Evolutionary conservation across 2,888 invertebrate genomes (phyloP), one percentile per base, ranked within the genome.

Genomic region (Panzeria rudis): DNA sequence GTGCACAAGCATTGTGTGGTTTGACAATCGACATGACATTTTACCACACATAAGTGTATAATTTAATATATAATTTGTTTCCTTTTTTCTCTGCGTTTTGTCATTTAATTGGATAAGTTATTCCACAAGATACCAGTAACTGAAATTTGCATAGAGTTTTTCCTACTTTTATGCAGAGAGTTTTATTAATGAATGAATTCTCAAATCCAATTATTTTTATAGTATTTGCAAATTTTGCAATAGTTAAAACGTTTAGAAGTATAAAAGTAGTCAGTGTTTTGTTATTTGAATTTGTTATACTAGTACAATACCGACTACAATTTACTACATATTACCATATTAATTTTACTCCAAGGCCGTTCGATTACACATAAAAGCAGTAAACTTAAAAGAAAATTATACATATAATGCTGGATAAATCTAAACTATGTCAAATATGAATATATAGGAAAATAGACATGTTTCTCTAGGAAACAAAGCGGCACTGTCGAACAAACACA

Each of bases 1-100:
- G 84, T 81, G 69, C 81, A 77, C 52, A 68, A 38, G 76, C 66
- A 66, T 81, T 80, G 71, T 86, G 86, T 62, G 87, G 87, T 85
- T 66, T 86, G 86, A 85, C 86, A 87, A 84, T 84, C 87, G 87
- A 86, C 86, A 87, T 86, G 87, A 82, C 86, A 86, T 87, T 87
- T 87, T 77, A 83, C 87, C 86, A 79, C 87, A 86, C 71, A 80
- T 73, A 78, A 84, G 72, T 81, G 77, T 83, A 83, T 83, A 83
- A 86, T 86, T 82, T 83, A 71, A 79, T 73, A 86, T 83, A 62
- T 61, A 77, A 76, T 80, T 77, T 77, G 72, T 76, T 72, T 23
- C 56, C 17, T 11, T 50, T 50, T 59, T 77, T 29, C 23, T 38
- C 23, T 23, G 20, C 59, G 20, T 54, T 78, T 83, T 80, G 66